Base-by-base conservation (phyloP, 1,140 invertebrate species). In the Lordiphosa clarofinis region DNA sequence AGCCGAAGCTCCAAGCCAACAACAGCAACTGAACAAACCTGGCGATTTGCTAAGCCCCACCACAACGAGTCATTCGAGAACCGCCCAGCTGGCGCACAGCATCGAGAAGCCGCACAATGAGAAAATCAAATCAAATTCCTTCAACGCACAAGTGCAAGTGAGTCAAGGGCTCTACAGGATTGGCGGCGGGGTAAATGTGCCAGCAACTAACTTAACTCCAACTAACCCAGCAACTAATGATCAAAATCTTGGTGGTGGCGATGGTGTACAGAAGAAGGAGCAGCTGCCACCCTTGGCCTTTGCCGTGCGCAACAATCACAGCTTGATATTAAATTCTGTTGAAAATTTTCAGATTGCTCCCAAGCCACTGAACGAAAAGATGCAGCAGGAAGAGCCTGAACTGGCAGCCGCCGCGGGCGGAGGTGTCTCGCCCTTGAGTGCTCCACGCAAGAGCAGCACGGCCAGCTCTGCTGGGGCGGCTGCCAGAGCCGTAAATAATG, bases 331-430 rank as follows among this genome's bases (percentile, higher is more conserved):
- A 73, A 87, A 88, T 66, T 89, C 88, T 70, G 87, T 89, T 82
- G 88, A 89, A 89, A 89, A 89, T 76, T 89, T 89, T 89, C 88
- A 89, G 88, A 89, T 89, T 52, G 70, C 73, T n/a, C 86, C 74
- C 33, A 74, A 88, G 37, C 55, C 62, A 11, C 47, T 68, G 11
- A 66, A 67, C 39, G 65, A 69, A 44, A 68, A 67, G 38, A 44
- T 59, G 24, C 59, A 76, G 39, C 75, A 56, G 48, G 73, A 81
- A 12, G 64, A 69, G 44, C 75, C 74, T 4, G 53, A 65, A n/a
- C 13, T 76, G 4, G 67, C 70, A 8, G 44, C 50, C 2, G 49
- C 58, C 4, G 28, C 28, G 28, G 60, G 31, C 7, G 65, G 60
- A 6, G 28, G 59, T 13, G 60, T 81, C 35, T 78, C 79, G 1